Percentiles rank a stretch among this genome's conserved stretches.
These are phyloP conservation scores for Atta colombica DNA, from an alignment of 1,140 invertebrate genomes.

Conservation along the genomic window DNA sequence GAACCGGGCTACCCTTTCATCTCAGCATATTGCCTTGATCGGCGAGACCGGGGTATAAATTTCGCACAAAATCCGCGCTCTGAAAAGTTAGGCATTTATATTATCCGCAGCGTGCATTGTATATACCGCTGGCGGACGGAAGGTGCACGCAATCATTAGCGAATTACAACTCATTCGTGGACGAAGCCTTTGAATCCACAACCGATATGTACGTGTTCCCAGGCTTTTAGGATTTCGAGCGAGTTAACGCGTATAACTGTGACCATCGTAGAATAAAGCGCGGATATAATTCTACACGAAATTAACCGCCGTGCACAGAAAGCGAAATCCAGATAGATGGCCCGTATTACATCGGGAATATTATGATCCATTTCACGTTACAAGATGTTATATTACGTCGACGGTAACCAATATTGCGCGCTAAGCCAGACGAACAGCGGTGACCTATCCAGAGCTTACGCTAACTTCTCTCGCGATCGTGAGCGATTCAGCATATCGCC, in stretches of 20 bases:
- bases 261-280: slow-evolving; percentile 55
- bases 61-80: slow-evolving; percentile 41
- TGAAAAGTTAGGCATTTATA: slow-evolving; percentile 59
- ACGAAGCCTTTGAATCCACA: slow-evolving; percentile 21
- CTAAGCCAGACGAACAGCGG: slow-evolving; percentile 77
- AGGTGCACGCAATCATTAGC: slow-evolving; percentile 38
- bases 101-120: slow-evolving; percentile 14
- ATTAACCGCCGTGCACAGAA: slow-evolving; percentile 69
- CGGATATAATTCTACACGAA: slow-evolving; percentile 68
- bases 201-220: slow-evolving; percentile 5
- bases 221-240: slow-evolving; percentile 29
- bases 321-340: slow-evolving; percentile 76
- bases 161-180: slow-evolving; percentile 42
- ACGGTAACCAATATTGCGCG: slow-evolving; percentile 75
- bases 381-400: slow-evolving; percentile 77
- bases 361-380: slow-evolving; percentile 79
- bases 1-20: slow-evolving; percentile 36
- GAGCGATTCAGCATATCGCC: slow-evolving; percentile 74
- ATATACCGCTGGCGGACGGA: neutral
- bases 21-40: slow-evolving; percentile 55
- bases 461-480: slow-evolving; percentile 66
- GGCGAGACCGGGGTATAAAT: slow-evolving; percentile 48
- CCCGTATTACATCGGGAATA: slow-evolving; percentile 75
- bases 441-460: slow-evolving; percentile 62
- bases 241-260: slow-evolving; percentile 38